A percentile compares a stretch with the other conserved stretches of the same genome.
Evolutionary conservation across 2,888 invertebrate species (phyloP).

Genomic region (Isotomurus palustris): DNA sequence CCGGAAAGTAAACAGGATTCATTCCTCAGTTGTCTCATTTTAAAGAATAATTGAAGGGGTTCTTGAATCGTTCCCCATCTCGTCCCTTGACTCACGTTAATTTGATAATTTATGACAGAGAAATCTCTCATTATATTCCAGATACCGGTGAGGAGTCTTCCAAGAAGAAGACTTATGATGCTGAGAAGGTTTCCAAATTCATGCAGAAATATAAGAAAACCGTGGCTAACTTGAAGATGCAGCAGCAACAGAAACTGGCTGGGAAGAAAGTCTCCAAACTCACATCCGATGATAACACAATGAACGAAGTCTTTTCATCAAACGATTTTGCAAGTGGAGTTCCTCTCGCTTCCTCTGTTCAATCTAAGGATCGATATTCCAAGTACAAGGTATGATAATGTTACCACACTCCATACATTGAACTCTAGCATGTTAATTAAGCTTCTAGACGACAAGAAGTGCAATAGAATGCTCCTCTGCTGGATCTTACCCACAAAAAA

Average conservation of each 20-base stretch:
- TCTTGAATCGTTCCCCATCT: background rate
- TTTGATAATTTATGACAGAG: background rate
- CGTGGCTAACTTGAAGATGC: constrained; percentile 54
- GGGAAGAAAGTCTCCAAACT: constrained; percentile 1
- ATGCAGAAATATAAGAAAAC: constrained; percentile 64
- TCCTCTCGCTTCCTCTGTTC: constrained; percentile 36
- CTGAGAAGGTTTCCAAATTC: constrained; percentile 58
- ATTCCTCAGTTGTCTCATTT: background rate
- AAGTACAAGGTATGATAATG: constrained; percentile 64
- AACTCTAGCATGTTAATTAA: too few species aligned
- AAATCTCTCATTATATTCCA: background rate
- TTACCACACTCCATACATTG: too few species aligned
- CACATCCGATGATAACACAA: constrained; percentile 19
- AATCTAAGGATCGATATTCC: constrained; percentile 50
- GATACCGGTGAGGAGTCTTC: constrained; percentile 6
- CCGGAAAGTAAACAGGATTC: too few species aligned
- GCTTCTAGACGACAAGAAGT: too few species aligned
- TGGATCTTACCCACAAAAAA: too few species aligned
- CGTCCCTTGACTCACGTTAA: background rate
- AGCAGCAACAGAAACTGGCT: constrained; percentile 25
- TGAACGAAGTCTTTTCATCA: constrained; percentile 33
- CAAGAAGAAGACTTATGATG: constrained; percentile 48
- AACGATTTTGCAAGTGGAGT: constrained; percentile 44
- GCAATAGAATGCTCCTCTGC: too few species aligned
- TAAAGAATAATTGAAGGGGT: background rate